phyloP scores from a whole-genome alignment of 2,113 vertebrate species.

The Eleginops maclovinus region DNA sequence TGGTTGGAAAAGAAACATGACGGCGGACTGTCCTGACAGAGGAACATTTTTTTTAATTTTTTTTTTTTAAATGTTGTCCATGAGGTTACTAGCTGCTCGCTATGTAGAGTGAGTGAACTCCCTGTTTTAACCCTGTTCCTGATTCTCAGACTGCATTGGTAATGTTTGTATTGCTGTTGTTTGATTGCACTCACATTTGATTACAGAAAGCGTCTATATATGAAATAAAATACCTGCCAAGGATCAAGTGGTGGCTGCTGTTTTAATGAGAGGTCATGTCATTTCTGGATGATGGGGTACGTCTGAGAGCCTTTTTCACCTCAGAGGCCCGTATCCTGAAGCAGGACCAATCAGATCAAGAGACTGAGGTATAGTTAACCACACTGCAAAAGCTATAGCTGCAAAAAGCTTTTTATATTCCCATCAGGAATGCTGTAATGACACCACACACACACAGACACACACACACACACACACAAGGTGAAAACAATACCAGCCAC shows the following conservation, averaged over 20 bases:
- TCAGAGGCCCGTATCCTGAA: neutral
- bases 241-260: conserved; percentile 65
- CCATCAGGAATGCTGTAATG: neutral
- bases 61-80: conserved; percentile 74
- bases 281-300: conserved; percentile 14
- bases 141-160: conserved; percentile 84
- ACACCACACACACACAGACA: no score
- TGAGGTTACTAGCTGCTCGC: conserved; percentile 79
- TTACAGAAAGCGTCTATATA: conserved; percentile 86
- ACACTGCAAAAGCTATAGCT: neutral
- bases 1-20: conserved; percentile 51
- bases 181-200: conserved; percentile 91
- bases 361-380: neutral
- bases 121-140: conserved; percentile 78
- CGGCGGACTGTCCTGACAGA: conserved; percentile 62
- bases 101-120: conserved; percentile 78
- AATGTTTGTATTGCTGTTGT: conserved; percentile 92
- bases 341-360: neutral
- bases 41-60: conserved; percentile 40
- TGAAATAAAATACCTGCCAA: conserved; percentile 85
- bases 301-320: neutral
- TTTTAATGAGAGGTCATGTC: conserved; percentile 39
- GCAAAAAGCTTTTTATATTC: neutral
- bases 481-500: no score
- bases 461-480: no score